Base-by-base conservation (phyloP, 1,140 invertebrate genomes). In the Magallana gigas region DNA sequence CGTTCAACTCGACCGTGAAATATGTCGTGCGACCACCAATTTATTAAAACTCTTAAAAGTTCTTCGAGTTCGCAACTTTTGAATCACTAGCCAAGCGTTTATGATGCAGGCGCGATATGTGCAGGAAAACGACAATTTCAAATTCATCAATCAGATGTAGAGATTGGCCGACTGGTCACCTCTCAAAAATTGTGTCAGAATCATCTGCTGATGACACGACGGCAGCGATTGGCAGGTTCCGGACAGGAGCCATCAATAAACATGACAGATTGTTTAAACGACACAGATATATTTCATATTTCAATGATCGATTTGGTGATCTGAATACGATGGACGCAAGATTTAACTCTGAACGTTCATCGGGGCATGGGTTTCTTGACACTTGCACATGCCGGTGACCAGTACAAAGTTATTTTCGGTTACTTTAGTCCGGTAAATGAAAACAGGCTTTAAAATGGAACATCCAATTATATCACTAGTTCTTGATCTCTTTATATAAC, bases 41-140 rank as follows among this genome's bases (percentile, higher is more conserved):
- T 76, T 76, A 76, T 76, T 76, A 36, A 18, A 11, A 76, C 68
- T 76, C 23, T 36, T 76, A 76, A 36, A 29, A 76, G 68, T 76
- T 76, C 68, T 29, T 76, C 68, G 68, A 76, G 68, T 76, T 76
- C 68, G 68, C 68, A 76, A 76, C 68, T 76, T 76, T 64, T 76
- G 68, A 29, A 76, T 76, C 23, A 12, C 68, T 36, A 76, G 68
- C 23, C 68, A 76, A 76, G 68, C 68, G 68, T 29, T 36, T 18
- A 76, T 36, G 68, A 76, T 76, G 68, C 68, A 76, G 68, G 36
- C 23, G 36, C 23, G 68, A 76, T 76, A 76, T 76, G 68, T 76
- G 68, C 68, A 76, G 68, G 9, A 76, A 76, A 76, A 76, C 68
- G 68, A 76, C 68, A 76, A 76, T 76, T 76, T 76, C 68, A 76